Conservation (phyloP, 2,888 invertebrate species). For the Apocheima hispidaria region DNA sequence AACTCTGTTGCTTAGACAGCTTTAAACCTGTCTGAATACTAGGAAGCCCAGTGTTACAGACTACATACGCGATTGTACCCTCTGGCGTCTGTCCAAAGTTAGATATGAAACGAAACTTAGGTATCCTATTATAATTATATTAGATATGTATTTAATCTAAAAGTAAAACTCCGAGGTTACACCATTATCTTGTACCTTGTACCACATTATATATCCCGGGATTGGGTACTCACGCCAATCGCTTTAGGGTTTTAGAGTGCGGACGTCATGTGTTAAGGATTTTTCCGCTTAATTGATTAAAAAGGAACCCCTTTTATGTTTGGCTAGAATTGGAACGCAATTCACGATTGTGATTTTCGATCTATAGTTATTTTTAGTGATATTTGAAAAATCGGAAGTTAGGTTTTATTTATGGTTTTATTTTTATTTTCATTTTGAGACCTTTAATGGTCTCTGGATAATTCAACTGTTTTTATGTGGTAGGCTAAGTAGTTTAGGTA, state of each 20-base stretch:
- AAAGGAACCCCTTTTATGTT: slow-evolving; percentile 57
- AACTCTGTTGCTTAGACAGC: too few relatives aligned
- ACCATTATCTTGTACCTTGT: slow-evolving; percentile 40
- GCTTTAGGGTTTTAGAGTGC: slow-evolving; percentile 69
- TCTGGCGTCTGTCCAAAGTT: too few relatives aligned
- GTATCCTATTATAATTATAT: too few relatives aligned
- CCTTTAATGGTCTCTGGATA: too few relatives aligned
- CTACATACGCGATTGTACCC: too few relatives aligned
- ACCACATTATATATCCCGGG: slow-evolving; percentile 50
- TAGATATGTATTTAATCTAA: too few relatives aligned
- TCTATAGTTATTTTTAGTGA: slow-evolving; percentile 3
- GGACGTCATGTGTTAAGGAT: slow-evolving; percentile 72
- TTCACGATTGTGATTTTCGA: slow-evolving; percentile 31
- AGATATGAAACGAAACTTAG: too few relatives aligned
- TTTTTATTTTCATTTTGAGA: too few relatives aligned
- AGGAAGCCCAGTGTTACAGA: too few relatives aligned
- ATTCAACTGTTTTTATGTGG: too few relatives aligned
- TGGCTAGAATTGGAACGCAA: slow-evolving; percentile 27
- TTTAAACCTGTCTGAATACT: too few relatives aligned
- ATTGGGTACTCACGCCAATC: slow-evolving; percentile 66
- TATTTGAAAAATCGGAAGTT: slow-evolving; percentile 6
- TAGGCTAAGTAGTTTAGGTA: too few relatives aligned
- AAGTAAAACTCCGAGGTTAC: neutral
- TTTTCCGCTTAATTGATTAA: slow-evolving; percentile 72
- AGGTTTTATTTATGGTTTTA: neutral